phyloP scores from a whole-genome alignment of 2,113 vertebrate species.

The Ochotona princeps region DNA sequence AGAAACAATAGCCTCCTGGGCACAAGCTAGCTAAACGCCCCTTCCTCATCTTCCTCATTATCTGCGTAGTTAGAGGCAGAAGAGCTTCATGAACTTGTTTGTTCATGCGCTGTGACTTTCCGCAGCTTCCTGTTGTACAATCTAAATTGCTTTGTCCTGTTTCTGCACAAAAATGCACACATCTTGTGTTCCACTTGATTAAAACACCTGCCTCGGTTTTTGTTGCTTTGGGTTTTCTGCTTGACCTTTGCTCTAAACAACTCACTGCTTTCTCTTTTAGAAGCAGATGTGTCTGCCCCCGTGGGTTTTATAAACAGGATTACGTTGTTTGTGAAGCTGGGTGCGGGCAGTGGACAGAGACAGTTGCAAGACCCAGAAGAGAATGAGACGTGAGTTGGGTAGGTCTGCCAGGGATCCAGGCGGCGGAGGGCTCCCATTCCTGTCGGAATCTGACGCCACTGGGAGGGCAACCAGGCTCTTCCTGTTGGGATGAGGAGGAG shows the following conservation, averaged over 20 bases:
- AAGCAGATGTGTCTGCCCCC: neutral
- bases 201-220: neutral
- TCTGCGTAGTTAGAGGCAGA: neutral
- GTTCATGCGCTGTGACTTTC: neutral
- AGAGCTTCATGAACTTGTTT: too few relatives aligned
- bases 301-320: neutral
- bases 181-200: neutral
- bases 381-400: neutral
- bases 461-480: neutral
- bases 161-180: neutral
- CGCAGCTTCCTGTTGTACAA: neutral
- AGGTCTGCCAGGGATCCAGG: neutral
- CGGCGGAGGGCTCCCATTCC: neutral
- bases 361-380: neutral
- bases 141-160: neutral
- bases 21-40: neutral
- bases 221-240: neutral
- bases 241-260: neutral
- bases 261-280: neutral
- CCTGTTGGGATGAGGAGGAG: neutral
- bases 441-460: accelerated
- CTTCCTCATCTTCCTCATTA: neutral
- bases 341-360: neutral
- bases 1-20: neutral
- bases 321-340: neutral